A percentile compares a stretch with the other conserved stretches of the same genome.
phyloP scores from a whole-genome alignment of 2,113 vertebrate species.

The Irena cyanogastra region DNA sequence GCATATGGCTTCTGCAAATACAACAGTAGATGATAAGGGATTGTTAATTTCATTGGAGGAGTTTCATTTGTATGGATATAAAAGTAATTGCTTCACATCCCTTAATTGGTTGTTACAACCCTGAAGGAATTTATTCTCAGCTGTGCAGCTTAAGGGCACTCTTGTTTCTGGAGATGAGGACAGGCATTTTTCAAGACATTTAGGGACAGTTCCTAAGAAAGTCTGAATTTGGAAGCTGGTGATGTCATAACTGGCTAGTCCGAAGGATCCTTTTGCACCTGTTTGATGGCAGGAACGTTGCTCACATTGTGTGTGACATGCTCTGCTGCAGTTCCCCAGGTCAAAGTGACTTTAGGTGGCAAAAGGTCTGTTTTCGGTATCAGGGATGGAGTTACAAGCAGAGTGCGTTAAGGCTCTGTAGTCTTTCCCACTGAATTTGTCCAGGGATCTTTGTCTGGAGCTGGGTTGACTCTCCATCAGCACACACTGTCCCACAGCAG shows the following conservation, averaged over 20 bases:
- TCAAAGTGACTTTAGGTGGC: neutral
- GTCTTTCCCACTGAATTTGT: neutral
- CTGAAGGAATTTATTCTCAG: neutral
- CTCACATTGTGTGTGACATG: rapidly evolving
- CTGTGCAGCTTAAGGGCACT: slow-evolving; percentile 18
- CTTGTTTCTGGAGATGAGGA: neutral
- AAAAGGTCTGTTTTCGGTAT: neutral
- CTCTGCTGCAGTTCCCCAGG: neutral
- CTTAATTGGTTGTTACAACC: slow-evolving; percentile 34
- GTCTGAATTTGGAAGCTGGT: neutral
- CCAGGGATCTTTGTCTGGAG: neutral
- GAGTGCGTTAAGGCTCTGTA: rapidly evolving
- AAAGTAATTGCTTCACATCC: slow-evolving; percentile 52
- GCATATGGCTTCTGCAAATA: neutral
- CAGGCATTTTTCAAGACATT: neutral
- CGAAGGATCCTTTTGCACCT: neutral
- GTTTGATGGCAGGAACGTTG: neutral
- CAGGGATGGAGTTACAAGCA: neutral
- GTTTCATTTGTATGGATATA: slow-evolving; percentile 44
- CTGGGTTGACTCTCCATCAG: neutral
- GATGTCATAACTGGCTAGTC: neutral
- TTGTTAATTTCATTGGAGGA: slow-evolving; percentile 46
- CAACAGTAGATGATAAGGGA: slow-evolving; percentile 30
- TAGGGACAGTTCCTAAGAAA: neutral
- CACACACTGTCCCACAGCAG: neutral